phyloP scores from a whole-genome alignment of 2,113 vertebrate genomes.

The Myiozetetes cayanensis region DNA sequence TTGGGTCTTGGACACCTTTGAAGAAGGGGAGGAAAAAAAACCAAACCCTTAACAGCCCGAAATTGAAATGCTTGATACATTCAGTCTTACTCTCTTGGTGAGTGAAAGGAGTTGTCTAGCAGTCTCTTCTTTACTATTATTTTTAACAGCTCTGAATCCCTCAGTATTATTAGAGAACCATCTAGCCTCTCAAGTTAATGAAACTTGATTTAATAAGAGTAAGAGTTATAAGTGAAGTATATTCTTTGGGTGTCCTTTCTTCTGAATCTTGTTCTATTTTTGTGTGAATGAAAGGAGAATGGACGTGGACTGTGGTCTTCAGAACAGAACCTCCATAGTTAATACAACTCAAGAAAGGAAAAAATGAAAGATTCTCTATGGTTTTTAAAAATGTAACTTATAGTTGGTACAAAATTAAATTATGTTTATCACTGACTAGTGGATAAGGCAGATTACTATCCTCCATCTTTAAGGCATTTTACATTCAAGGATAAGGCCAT shows the following conservation, averaged over 20 bases:
- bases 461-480: neutral
- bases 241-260: neutral
- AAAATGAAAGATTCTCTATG: neutral
- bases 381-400: neutral
- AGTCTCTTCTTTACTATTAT: neutral
- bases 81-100: neutral
- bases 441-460: neutral
- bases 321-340: neutral
- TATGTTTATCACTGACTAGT: neutral
- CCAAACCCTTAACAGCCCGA: neutral
- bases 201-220: neutral
- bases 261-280: neutral
- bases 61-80: neutral
- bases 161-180: neutral
- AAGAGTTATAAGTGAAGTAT: neutral
- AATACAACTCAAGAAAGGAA: neutral
- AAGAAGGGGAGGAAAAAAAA: rapidly evolving
- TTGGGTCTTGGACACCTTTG: neutral
- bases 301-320: neutral
- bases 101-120: neutral
- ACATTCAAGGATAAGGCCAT: neutral
- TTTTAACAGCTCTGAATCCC: neutral
- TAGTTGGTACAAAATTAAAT: neutral
- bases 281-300: neutral
- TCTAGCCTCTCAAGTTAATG: neutral